Base-by-base conservation (phyloP, 2,888 invertebrate species). In the Cosmorhoe ocellata region DNA sequence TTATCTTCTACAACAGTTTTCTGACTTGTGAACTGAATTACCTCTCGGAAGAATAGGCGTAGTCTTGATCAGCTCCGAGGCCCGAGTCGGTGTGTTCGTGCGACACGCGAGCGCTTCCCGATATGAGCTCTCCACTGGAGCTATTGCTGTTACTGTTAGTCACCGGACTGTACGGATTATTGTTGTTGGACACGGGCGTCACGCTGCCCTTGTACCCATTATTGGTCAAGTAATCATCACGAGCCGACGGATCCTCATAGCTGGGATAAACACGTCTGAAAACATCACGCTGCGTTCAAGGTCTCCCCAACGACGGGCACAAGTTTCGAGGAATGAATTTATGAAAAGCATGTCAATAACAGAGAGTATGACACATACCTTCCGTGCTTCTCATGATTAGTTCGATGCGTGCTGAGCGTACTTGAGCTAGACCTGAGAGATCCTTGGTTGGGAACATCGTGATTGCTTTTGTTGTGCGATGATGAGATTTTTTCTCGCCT, bases 21-120 rank as follows among this genome's bases (percentile, higher is more conserved):
- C 11, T 13, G 32, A 27, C n/a, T 44, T 44, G 18, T 30, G 28
- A 12, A 14, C 0, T 26, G n/a, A 6, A 31, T 67, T 77, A 93
- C 94, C 93, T 92, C 81, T 93, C 93, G 24, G 93, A 93, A 56
- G 93, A 93, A 79, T 94, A 93, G 28, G 93, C 93, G 74, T 94
- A 94, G 67, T 95, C 95, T 76, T 95, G 95, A 79, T 95, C 95
- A 11, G 93, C 94, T 36, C 95, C 95, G 3, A 95, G 83, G 0
- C 95, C 95, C 0, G 95, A 95, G 77, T 95, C 95, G 0, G 94
- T 94, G 68, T 95, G 95, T 67, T 95, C 95, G 63, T 95, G 95
- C 18, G 93, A 94, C 27, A 93, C 93, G 57, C 93, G 78, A 10
- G 91, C 81, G 58, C 90, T 90, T 30, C 89, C 89, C 9, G 85